phyloP scores from a whole-genome alignment of 1,140 invertebrate species.

The Hyposmocoma kahamanoa region DNA sequence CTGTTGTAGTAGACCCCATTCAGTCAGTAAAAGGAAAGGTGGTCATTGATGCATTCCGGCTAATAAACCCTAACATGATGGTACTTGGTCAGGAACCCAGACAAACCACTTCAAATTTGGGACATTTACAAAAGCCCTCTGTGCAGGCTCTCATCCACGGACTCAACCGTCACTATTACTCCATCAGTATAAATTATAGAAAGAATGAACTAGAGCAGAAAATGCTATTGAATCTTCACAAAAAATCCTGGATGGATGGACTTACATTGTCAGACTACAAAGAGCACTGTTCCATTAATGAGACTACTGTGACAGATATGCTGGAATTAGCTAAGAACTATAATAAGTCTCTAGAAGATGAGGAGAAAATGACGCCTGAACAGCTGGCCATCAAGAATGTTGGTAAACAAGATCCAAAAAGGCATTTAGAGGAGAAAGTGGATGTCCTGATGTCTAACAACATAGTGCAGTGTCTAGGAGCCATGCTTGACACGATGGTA shows the following conservation, averaged over 20 bases:
- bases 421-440: constrained; percentile 99
- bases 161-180: constrained; percentile 99
- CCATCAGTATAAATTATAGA: constrained; percentile 99
- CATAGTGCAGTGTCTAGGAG: constrained; percentile 98
- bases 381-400: constrained; percentile 99
- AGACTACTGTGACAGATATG: constrained; percentile 97
- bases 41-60: constrained; percentile 94
- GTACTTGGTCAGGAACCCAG: constrained; percentile 98
- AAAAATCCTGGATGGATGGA: constrained; percentile 99
- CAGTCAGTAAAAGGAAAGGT: constrained; percentile 99
- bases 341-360: constrained; percentile 99
- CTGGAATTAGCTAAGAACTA: constrained; percentile 98
- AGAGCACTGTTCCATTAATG: constrained; percentile 93
- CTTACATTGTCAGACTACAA: constrained; percentile 95
- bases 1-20: constrained; percentile 99
- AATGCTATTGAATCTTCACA: constrained; percentile 99
- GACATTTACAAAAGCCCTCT: constrained; percentile 99
- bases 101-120: constrained; percentile 99
- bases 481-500: constrained; percentile 98
- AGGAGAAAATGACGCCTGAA: constrained; percentile 99
- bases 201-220: constrained; percentile 99
- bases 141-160: constrained; percentile 99
- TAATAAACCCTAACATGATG: constrained; percentile 99
- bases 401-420: constrained; percentile 99
- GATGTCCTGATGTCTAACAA: constrained; percentile 98